These are phyloP conservation scores for Nomada goodeniana DNA, from an alignment of 2,888 invertebrate species.

Conservation along the genomic window DNA sequence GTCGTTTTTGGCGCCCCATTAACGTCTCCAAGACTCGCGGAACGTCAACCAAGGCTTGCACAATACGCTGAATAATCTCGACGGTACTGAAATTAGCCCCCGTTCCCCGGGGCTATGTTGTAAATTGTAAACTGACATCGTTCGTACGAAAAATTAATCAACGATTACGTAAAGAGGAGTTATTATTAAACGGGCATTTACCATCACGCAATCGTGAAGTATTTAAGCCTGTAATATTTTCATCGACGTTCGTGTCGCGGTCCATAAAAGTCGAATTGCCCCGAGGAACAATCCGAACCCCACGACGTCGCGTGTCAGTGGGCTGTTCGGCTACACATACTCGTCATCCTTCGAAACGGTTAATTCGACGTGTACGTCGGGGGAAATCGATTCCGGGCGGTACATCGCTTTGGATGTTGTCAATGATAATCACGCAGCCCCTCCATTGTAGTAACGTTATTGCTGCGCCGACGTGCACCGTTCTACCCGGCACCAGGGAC, in stretches of 20 bases:
- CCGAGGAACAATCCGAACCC: neutral
- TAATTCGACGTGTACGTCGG: constrained; percentile 20
- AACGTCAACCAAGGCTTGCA: no score
- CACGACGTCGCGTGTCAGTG: constrained; percentile 22
- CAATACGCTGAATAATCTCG: no score
- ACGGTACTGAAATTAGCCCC: no score
- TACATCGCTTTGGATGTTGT: constrained; percentile 31
- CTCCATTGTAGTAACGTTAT: constrained; percentile 39
- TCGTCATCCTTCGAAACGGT: constrained; percentile 12
- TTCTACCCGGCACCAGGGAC: constrained; percentile 3
- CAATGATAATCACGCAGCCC: constrained; percentile 32
- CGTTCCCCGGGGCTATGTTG: no score
- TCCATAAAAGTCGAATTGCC: constrained; percentile 10
- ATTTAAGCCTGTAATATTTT: neutral
- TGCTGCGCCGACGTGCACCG: constrained; percentile 17
- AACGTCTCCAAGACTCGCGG: no score
- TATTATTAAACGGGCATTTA: neutral
- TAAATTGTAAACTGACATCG: neutral
- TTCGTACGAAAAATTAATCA: neutral
- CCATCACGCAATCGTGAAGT: neutral
- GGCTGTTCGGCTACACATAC: neutral
- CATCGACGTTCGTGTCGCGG: constrained; percentile 7
- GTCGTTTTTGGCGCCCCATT: no score
- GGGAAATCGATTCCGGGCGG: constrained; percentile 39
- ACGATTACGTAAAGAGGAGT: neutral